Conservation (phyloP, 2,113 vertebrate species). For the Elephas maximus region DNA sequence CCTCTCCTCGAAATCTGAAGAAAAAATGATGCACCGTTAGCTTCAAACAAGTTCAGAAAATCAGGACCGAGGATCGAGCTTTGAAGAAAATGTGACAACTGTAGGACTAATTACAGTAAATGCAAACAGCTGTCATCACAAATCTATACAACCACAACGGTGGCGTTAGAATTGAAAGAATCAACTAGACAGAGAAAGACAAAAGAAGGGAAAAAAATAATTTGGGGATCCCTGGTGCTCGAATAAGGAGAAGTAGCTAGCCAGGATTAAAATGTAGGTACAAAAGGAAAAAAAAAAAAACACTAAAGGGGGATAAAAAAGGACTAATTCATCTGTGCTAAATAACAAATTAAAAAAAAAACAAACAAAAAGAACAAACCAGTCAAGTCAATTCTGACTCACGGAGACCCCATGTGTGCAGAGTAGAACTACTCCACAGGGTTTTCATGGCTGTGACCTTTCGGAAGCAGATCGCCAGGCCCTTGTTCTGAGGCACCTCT, state of each 20-base stretch:
- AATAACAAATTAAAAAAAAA: neutral
- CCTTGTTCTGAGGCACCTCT: neutral
- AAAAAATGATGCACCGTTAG: slow-evolving; percentile 11
- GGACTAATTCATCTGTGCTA: neutral
- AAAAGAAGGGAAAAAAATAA: neutral
- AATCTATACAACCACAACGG: neutral
- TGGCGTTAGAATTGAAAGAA: neutral
- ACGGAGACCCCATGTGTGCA: neutral
- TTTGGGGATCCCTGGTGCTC: neutral
- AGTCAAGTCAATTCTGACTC: neutral
- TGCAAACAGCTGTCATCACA: slow-evolving; percentile 20
- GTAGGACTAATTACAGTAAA: neutral
- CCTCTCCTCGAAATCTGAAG: neutral
- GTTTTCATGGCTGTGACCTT: neutral
- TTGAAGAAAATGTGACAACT: slow-evolving; percentile 18
- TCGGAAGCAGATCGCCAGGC: neutral
- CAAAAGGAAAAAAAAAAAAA: slow-evolving; percentile 53
- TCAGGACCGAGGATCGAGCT: slow-evolving; percentile 10
- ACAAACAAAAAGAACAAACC: no score
- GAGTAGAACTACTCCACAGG: neutral
- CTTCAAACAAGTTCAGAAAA: slow-evolving; percentile 58
- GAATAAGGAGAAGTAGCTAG: neutral
- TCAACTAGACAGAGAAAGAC: no score
- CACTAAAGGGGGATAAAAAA: neutral
- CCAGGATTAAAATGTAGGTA: neutral